A percentile compares a stretch with the other conserved stretches of the same genome.
Evolutionary conservation across 1,140 invertebrate species (phyloP).

Genomic region (Danaus plexippus): DNA sequence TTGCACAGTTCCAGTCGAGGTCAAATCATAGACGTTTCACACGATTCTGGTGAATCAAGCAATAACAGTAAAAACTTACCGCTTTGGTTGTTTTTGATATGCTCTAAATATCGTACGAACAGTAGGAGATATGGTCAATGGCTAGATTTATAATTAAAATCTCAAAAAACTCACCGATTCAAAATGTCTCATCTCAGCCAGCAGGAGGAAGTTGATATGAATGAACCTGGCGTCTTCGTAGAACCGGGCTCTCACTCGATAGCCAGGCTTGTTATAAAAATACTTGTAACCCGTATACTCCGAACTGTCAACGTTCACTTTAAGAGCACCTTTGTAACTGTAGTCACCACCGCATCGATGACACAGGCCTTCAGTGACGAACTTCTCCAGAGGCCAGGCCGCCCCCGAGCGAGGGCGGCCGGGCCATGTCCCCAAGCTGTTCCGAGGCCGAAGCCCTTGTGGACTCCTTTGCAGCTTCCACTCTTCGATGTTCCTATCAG

Average conservation of each 20-base stretch:
- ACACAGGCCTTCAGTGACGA: constrained; percentile 52
- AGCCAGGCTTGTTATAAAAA: constrained; percentile 49
- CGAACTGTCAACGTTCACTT: constrained; percentile 61
- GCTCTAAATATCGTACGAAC: neutral
- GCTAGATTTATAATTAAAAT: neutral
- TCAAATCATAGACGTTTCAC: too few species aligned
- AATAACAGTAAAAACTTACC: too few species aligned
- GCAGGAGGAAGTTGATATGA: constrained; percentile 74
- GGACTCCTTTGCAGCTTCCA: constrained; percentile 62
- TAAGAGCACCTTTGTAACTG: constrained; percentile 52
- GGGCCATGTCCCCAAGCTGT: constrained; percentile 57
- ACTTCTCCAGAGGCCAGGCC: constrained; percentile 41
- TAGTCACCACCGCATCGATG: constrained; percentile 61
- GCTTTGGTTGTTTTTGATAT: too few species aligned
- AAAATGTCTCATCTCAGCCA: constrained; percentile 74
- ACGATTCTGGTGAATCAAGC: too few species aligned
- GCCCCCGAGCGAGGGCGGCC: constrained; percentile 58
- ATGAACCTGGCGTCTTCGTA: constrained; percentile 76
- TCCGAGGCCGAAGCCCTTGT: constrained; percentile 33
- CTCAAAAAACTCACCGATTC: constrained; percentile 73
- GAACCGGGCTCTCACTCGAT: constrained; percentile 56
- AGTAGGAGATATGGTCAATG: neutral
- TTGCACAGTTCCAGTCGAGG: too few species aligned
- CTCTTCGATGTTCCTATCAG: constrained; percentile 54
- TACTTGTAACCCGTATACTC: constrained; percentile 66